phyloP scores from a whole-genome alignment of 2,113 vertebrate species.

The Lamprologus tigripictilis region DNA sequence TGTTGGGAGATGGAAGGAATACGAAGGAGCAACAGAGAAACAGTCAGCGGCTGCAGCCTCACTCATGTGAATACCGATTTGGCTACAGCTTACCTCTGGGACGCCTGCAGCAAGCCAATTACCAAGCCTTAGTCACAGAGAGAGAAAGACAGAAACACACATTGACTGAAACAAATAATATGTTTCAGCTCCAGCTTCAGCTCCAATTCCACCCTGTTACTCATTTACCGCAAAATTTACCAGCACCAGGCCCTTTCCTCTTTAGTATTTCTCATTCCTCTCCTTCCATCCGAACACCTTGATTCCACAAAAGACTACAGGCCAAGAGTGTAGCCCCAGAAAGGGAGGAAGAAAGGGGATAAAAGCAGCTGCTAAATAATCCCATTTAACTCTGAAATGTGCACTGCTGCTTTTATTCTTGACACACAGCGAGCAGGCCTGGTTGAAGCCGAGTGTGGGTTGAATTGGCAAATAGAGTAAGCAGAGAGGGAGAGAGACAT shows the following conservation, averaged over 20 bases:
- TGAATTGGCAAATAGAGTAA: constrained; percentile 49
- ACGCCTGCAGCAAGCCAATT: constrained; percentile 63
- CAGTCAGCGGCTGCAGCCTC: constrained; percentile 35
- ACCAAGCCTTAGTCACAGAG: constrained; percentile 44
- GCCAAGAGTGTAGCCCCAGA: constrained; percentile 12
- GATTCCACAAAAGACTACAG: constrained; percentile 40
- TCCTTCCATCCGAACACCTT: neutral
- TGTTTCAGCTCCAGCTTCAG: constrained; percentile 21
- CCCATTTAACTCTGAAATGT: constrained; percentile 58
- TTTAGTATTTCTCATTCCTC: constrained; percentile 23
- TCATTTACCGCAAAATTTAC: constrained; percentile 20
- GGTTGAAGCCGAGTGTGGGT: constrained; percentile 39
- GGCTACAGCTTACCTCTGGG: constrained; percentile 57
- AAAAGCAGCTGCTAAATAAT: constrained; percentile 55
- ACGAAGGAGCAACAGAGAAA: constrained; percentile 35
- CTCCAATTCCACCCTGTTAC: constrained; percentile 24
- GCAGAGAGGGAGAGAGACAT: constrained; percentile 34
- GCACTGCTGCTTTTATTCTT: constrained; percentile 50
- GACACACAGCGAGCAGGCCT: constrained; percentile 31
- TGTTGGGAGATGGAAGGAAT: constrained; percentile 18
- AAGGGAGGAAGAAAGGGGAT: constrained; percentile 24
- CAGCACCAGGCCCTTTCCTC: constrained; percentile 10
- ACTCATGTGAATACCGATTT: constrained; percentile 60
- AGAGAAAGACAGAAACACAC: constrained; percentile 32
- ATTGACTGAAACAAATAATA: constrained; percentile 47